Base-by-base conservation (phyloP, 30 jellyfish, hydroid and myxozoan species). In the Aurelia coerulea region DNA sequence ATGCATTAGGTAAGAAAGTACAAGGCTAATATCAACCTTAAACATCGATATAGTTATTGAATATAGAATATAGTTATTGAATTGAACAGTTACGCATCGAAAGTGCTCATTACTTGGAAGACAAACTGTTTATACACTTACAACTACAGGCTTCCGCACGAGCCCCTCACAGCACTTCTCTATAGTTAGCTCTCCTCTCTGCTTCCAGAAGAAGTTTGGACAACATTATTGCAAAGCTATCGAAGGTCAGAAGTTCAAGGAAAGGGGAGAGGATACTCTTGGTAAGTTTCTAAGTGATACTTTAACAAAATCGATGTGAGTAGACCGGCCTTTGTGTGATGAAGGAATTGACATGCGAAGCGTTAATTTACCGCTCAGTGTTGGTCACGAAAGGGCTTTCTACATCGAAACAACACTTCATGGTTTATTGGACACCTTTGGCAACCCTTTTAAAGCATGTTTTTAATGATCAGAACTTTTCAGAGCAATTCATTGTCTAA, bases 171-270 rank as follows among this genome's bases (percentile, higher is more conserved):
- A 29, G 41, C n/a, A 42, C 54, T 31, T 65, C 76, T 42, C n/a
- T 49, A 68, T 10, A 49, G 29, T 68, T 23, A n/a, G 23, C 51
- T 29, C 54, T 68, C 2, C 42, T n/a, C 46, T 23, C 59, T n/a
- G 78, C 46, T 16, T n/a, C 50, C 64, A 89, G 97, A 65, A 84
- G 97, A 69, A 89, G 97, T 74, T 74, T 89, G 41, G 97, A 89
- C 72, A 80, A 73, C 86, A 89, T 89, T 62, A 89, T 89, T 19
- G 97, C 97, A 10, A 89, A 89, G 80, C 93, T 89, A 12, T 89
- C 97, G 10, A 89, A 89, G 62, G 97, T 78, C 46, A 73, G 90
- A 68, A 73, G 83, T 49, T 81, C 89, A 50, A 74, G 79, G 58
- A 73, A 66, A 59, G 89, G 93, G 51, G 88, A 89, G 72, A 80